Evolutionary conservation across 2,113 vertebrate species (phyloP), one percentile per base, ranked within the genome.

Genomic region (Upupa epops): DNA sequence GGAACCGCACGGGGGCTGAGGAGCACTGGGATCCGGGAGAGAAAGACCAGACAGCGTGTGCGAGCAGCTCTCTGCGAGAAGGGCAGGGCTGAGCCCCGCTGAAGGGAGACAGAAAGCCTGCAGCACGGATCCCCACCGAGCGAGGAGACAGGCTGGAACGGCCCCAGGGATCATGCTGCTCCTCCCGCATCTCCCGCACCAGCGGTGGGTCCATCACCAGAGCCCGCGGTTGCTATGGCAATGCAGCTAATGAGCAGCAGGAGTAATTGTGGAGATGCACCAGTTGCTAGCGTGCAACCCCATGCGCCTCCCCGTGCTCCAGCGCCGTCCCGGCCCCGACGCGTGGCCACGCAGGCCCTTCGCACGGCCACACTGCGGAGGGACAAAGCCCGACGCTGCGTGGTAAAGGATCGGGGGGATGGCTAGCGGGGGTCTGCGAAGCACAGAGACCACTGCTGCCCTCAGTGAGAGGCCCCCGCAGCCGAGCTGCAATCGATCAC

Each of bases 51-150:
- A n/a, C n/a, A n/a, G n/a, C n/a, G n/a, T 2, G n/a, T 10, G 19
- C 31, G 9, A 5, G 51, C 0, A 25, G 74, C 45, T 40, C 28
- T 7, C 5, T 16, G 7, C 4, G 6, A 15, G 65, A 3, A 0
- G 13, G 42, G 42, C 46, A 66, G 48, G 4, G 51, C 3, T 21
- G 48, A 4, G 51, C 3, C 18, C 26, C 3, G 68, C 9, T 1
- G 66, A 31, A 46, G 73, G 42, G 11, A 5, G 25, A 55, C 15
- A 8, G 2, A 7, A 58, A 5, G 46, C 1, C 0, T 29, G 3
- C 4, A 0, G 40, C 42, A 11, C 25, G 1, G 3, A 9, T 1
- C 2, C 13, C 63, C 6, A 1, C 8, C 1, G 11, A 4, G 36
- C 1, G 4, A 31, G 36, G 14, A 58, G 31, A 3, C 6, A 13